Conservation (phyloP, 2,113 vertebrate species). For the Protobothrops flavoviridis region DNA sequence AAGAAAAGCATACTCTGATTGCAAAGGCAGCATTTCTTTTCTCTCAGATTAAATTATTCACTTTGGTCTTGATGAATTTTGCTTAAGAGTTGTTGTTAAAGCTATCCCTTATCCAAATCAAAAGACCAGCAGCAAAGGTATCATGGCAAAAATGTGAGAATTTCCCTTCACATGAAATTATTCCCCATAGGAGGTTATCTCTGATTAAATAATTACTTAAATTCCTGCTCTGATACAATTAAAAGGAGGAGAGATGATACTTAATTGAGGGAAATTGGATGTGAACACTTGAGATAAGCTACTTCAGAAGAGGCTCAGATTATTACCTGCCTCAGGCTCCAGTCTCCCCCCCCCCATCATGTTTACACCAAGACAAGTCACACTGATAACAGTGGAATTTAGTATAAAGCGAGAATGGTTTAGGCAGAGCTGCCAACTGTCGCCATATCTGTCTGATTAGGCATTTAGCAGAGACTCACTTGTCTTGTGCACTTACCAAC, state of each 20-base stretch:
- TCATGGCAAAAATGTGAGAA: conserved; percentile 8
- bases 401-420: neutral
- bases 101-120: conserved; percentile 28
- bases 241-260: neutral
- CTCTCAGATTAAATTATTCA: conserved; percentile 60
- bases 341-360: too few species aligned
- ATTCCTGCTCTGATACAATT: conserved; percentile 28
- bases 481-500: neutral
- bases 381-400: neutral
- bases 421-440: neutral
- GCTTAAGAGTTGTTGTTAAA: conserved; percentile 35
- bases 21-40: conserved; percentile 41
- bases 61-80: conserved; percentile 56
- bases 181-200: conserved; percentile 8
- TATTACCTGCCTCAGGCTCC: neutral
- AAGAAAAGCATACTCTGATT: conserved; percentile 27
- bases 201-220: conserved; percentile 52
- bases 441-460: neutral
- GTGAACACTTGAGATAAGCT: neutral
- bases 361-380: neutral
- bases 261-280: neutral
- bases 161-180: conserved; percentile 16
- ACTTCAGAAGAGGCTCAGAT: neutral
- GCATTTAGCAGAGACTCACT: neutral
- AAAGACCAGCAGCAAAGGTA: conserved; percentile 8